These are phyloP conservation scores for Drosophila guanche DNA, from an alignment of 1,140 invertebrate genomes.

Conservation along the genomic window DNA sequence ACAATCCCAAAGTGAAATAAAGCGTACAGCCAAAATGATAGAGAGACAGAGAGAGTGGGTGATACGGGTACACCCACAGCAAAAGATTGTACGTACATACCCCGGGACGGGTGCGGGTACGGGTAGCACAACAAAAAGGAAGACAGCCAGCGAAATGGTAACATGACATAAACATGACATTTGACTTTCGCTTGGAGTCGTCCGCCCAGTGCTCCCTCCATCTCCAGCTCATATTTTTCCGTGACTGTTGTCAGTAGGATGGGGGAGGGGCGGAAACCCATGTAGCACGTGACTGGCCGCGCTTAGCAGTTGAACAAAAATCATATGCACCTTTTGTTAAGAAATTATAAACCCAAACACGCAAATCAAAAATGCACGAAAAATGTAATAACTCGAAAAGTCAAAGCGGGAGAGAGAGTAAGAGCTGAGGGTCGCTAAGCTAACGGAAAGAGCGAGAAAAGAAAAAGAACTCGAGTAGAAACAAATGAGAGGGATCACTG, in stretches of 20 bases:
- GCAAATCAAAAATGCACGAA: constrained; percentile 79
- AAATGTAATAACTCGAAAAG: constrained; percentile 9
- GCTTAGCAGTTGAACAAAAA: constrained; percentile 66
- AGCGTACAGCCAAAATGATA: constrained; percentile 17
- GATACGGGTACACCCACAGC: neutral
- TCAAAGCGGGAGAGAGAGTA: neutral
- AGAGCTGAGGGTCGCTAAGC: too few relatives aligned
- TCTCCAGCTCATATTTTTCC: constrained; percentile 1
- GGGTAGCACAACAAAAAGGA: neutral
- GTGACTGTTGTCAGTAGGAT: constrained; percentile 13
- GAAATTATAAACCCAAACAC: constrained; percentile 75
- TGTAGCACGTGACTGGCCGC: constrained; percentile 68
- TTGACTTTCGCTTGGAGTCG: constrained; percentile 65
- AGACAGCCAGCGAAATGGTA: constrained; percentile 52
- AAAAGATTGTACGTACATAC: constrained; percentile 17
- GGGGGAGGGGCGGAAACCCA: neutral
- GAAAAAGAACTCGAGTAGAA: too few relatives aligned
- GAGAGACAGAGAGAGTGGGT: too few relatives aligned
- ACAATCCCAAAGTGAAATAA: constrained; percentile 64
- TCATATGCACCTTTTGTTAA: constrained; percentile 81
- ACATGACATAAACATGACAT: constrained; percentile 82
- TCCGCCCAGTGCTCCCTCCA: neutral
- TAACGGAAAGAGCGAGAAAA: too few relatives aligned
- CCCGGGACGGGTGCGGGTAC: neutral
- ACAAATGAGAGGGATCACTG: neutral